Evolutionary conservation across 1,140 invertebrate species (phyloP), one percentile per base, ranked within the genome.

Genomic region (Camponotus pennsylvanicus): DNA sequence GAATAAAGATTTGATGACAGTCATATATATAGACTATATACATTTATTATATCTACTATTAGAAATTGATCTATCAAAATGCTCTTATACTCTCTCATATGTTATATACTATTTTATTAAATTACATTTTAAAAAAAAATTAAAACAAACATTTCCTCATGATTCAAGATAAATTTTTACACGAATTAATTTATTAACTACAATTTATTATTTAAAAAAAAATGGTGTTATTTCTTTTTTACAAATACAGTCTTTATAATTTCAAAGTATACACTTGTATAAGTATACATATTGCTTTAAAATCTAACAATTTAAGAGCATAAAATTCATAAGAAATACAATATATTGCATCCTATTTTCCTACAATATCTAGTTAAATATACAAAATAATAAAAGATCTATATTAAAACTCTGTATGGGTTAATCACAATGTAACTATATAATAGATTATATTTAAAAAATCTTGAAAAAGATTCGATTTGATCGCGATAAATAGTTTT

Each of bases 161-260:
- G 71, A 80, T 42, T 37, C 42, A 82, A 70, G 59, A 55, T 80
- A 21, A 42, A 45, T 73, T 73, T 7, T 18, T 13, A 79, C 13
- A n/a, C 57, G 34, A 55, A 55, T 57, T 15, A 80, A 59, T 45
- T 69, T 37, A 6, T 34, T 45, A 40, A 40, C 11, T 69, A 55
- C 7, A 73, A 27, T 27, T 27, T 61, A 7, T 80, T 80, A 59
- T 40, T 57, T 8, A 21, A 13, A 34, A 73, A 73, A 79, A 59
- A 34, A 42, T n/a, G 42, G 37, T 66, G 18, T 3, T 18, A 15
- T 18, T 42, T 13, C 0, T 13, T 59, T 42, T 73, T 82, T 80
- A 78, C 76, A 78, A 49, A 34, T 37, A 52, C 77, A 69, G 77
- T 79, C 63, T 79, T 78, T 7, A 40, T 13, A 67, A 79, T 69